Evolutionary conservation across 2,113 vertebrate genomes (phyloP), one percentile per base, ranked within the genome.

Genomic region (Dromaius novaehollandiae): DNA sequence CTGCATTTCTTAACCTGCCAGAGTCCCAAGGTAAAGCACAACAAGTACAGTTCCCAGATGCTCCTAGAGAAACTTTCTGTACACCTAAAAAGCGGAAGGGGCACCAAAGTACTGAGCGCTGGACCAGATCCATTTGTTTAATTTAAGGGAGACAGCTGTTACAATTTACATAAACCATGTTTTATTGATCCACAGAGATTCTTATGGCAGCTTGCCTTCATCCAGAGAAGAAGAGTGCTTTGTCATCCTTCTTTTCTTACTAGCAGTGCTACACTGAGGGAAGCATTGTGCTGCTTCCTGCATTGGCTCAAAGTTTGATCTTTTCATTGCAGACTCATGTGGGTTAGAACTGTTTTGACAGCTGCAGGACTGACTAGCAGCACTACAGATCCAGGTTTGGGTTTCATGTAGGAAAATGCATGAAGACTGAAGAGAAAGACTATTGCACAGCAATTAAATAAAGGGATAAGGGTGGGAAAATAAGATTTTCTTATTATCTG

Each of bases 141-240:
- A 96, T 96, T 96, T 94, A 84, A 87, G 78, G 70, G 55, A 95
- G 95, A 92, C 92, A 95, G 95, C 78, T 96, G 94, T 82, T 96
- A 75, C 2, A 13, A 94, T 97, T 96, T 95, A 96, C 95, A 90
- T 95, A 97, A 96, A 92, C 75, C 93, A 92, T 90, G 80, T 53
- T 94, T 96, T 95, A 95, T 93, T 93, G 94, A 97, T 95, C 94
- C 92, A 93, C 85, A 77, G 94, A 93, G 90, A 93, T 89, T 63
- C 86, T 90, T 58, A 91, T 87, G 78, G 95, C 95, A 96, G 83
- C 78, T 92, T 92, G 90, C 90, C 92, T 94, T 95, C 81, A 93
- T 56, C 88, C 83, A 88, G 86, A 26, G 20, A 20, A 76, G 32
- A 64, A 8, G 38, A 96, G 91, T 60, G 88, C 89, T 58, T 76